Conservation (phyloP, 2,888 invertebrate genomes). For the Amiota minor region DNA sequence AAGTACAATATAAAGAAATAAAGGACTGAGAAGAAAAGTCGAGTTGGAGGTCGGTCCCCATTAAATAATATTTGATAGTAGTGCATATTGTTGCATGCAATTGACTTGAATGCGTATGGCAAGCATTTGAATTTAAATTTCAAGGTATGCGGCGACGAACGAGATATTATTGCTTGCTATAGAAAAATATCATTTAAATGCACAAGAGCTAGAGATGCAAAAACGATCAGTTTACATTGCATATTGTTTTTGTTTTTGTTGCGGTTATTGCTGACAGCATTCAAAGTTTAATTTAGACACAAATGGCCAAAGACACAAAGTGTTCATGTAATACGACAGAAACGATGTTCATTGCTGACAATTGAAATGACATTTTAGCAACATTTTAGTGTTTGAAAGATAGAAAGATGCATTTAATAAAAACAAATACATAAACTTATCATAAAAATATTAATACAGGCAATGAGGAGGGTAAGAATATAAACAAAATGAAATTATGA, state of each 20-base stretch:
- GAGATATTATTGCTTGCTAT: neutral
- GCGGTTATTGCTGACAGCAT: neutral
- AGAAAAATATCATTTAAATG: no score
- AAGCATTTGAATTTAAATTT: conserved; percentile 25
- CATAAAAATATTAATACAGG: no score
- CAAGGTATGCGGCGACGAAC: neutral
- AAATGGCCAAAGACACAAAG: conserved; percentile 20
- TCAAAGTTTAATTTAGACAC: neutral
- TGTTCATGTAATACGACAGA: conserved; percentile 13
- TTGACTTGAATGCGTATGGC: conserved; percentile 27
- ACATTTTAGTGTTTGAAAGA: no score
- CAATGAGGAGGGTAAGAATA: neutral
- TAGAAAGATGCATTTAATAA: no score
- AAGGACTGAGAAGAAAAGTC: conserved; percentile 5
- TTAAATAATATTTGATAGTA: conserved; percentile 7
- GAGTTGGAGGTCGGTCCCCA: conserved; percentile 11
- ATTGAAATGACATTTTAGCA: conserved; percentile 4
- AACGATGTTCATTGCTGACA: conserved; percentile 12
- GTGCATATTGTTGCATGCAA: conserved; percentile 23
- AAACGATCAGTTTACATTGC: neutral
- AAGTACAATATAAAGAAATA: conserved; percentile 31
- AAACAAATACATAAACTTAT: neutral
- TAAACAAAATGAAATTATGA: conserved; percentile 10
- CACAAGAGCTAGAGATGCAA: no score
- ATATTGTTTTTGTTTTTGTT: no score